These are phyloP conservation scores for Rosalia funebris DNA, from an alignment of 2,888 invertebrate genomes.

Conservation along the genomic window DNA sequence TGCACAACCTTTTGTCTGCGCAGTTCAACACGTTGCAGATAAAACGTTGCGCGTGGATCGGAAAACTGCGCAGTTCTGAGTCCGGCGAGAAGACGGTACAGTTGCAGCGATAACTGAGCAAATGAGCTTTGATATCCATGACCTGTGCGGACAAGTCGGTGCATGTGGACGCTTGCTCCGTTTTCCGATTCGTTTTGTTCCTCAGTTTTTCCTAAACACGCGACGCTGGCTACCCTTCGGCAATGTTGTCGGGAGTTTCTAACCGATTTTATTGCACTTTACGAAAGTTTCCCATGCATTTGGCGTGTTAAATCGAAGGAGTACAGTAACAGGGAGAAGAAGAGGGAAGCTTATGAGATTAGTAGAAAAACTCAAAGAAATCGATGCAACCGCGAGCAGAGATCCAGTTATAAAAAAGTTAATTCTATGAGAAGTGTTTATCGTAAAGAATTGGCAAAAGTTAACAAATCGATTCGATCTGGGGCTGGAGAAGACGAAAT, in stretches of 20 bases:
- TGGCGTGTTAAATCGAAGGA: slow-evolving; percentile 11
- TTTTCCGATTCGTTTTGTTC: too few relatives aligned
- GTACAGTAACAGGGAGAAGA: slow-evolving; percentile 16
- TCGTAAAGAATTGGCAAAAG: slow-evolving; percentile 16
- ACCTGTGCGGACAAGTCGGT: background rate
- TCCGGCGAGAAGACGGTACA: background rate
- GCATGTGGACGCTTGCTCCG: background rate
- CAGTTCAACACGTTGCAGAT: slow-evolving; percentile 5
- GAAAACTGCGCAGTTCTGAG: background rate
- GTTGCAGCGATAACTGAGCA: background rate
- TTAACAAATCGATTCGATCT: slow-evolving; percentile 11
- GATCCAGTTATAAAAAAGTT: slow-evolving; percentile 16
- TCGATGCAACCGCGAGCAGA: slow-evolving; percentile 7
- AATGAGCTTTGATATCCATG: background rate
- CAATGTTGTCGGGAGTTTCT: slow-evolving; percentile 15
- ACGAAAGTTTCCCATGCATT: slow-evolving; percentile 17
- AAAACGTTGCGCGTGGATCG: background rate
- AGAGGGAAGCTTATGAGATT: slow-evolving; percentile 17
- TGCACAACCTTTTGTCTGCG: slow-evolving; percentile 5
- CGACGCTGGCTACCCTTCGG: slow-evolving; percentile 17
- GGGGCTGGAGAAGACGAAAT: slow-evolving; percentile 9
- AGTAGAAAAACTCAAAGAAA: slow-evolving; percentile 9
- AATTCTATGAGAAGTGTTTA: slow-evolving; percentile 13
- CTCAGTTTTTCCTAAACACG: too few relatives aligned
- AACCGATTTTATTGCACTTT: background rate